These are phyloP conservation scores for Malurus cyaneus DNA, from an alignment of 2,113 vertebrate genomes.

Conservation along the genomic window DNA sequence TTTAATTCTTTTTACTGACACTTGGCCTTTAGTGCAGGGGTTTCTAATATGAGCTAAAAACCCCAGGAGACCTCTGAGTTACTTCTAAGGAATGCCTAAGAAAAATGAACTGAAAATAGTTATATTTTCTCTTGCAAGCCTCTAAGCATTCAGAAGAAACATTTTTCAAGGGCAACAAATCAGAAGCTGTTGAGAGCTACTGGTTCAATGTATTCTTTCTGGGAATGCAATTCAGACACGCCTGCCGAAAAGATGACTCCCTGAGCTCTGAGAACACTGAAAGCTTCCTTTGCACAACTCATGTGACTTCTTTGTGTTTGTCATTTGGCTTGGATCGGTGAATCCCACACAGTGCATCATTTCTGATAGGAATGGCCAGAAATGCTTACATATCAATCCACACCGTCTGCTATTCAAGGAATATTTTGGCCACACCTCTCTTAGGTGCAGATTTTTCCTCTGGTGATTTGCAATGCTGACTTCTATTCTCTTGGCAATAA, in stretches of 20 bases:
- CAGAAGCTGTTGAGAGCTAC: neutral
- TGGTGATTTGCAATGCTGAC: neutral
- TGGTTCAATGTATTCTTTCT: neutral
- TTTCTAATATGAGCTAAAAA: neutral
- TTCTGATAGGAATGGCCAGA: slow-evolving; percentile 33
- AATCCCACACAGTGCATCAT: slow-evolving; percentile 31
- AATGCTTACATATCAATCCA: slow-evolving; percentile 26
- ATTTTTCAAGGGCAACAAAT: neutral
- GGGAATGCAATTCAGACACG: neutral
- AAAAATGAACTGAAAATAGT: neutral
- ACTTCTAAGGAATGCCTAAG: neutral
- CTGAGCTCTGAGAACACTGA: slow-evolving; percentile 16
- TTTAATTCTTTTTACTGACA: neutral
- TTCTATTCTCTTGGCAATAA: neutral
- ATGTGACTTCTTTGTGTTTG: slow-evolving; percentile 53
- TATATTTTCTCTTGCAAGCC: neutral
- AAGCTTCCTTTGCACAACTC: slow-evolving; percentile 52
- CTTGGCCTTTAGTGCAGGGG: neutral
- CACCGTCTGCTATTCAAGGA: neutral
- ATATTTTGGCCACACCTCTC: slow-evolving; percentile 6
- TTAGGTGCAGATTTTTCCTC: neutral
- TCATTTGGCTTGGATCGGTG: slow-evolving; percentile 52
- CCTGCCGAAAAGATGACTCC: neutral
- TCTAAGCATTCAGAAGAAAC: neutral
- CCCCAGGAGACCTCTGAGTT: neutral